Conservation (phyloP, 2,797 vertebrate genomes). For the Euthynnus affinis region DNA sequence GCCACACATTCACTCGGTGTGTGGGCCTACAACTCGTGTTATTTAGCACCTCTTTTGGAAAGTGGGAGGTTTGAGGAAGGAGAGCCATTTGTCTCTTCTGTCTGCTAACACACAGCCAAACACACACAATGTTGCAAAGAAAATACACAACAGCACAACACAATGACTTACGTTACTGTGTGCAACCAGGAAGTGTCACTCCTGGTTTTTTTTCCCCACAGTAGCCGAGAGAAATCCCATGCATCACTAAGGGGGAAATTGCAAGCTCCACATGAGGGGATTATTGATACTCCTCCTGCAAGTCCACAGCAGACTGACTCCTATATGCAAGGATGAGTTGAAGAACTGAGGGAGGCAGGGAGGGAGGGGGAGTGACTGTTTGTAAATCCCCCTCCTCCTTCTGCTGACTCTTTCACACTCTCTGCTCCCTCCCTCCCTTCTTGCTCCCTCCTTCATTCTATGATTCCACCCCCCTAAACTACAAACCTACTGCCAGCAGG, state of each 20-base stretch:
- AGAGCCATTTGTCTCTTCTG: constrained; percentile 62
- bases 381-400: constrained; percentile 49
- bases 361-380: constrained; percentile 64
- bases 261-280: constrained; percentile 50
- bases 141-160: constrained; percentile 26
- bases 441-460: constrained; percentile 67
- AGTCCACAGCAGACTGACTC: constrained; percentile 75
- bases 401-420: constrained; percentile 77
- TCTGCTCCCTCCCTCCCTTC: constrained; percentile 50
- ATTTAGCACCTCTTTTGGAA: constrained; percentile 61
- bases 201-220: constrained; percentile 11
- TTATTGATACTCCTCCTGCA: constrained; percentile 61
- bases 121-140: constrained; percentile 25
- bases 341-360: constrained; percentile 63
- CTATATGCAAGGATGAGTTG: constrained; percentile 74
- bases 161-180: constrained; percentile 61
- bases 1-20: constrained; percentile 33
- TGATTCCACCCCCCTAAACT: constrained; percentile 68
- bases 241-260: constrained; percentile 34
- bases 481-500: constrained; percentile 73
- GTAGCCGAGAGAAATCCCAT: constrained; percentile 39
- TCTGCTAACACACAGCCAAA: constrained; percentile 33
- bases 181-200: constrained; percentile 31
- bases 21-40: constrained; percentile 41
- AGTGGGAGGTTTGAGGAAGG: constrained; percentile 38